These are phyloP conservation scores for Drosophila heteroneura DNA, from an alignment of 2,888 invertebrate species.

Conservation along the genomic window DNA sequence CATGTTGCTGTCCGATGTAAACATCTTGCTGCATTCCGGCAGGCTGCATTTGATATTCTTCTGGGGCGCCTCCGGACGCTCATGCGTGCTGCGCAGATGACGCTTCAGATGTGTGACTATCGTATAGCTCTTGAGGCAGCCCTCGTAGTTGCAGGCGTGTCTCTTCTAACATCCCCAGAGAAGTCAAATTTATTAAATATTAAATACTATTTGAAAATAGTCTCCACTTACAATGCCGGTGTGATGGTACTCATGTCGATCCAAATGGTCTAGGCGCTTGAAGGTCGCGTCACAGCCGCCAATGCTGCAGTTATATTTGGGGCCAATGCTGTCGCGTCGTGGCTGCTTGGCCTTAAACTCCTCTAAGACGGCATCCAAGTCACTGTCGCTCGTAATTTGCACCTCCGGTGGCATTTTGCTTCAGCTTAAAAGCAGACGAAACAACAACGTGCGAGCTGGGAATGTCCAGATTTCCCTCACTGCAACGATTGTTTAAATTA, in stretches of 20 bases:
- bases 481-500: not conserved
- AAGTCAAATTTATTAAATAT: not conserved
- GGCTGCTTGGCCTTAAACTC: slow-evolving; percentile 44
- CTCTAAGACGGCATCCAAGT: slow-evolving; percentile 76
- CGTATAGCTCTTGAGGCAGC: slow-evolving; percentile 88
- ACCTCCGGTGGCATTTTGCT: slow-evolving; percentile 69
- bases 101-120: slow-evolving; percentile 88
- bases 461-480: not conserved
- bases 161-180: slow-evolving; percentile 85
- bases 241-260: slow-evolving; percentile 87
- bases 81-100: slow-evolving; percentile 86
- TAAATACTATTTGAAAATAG: not conserved
- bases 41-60: slow-evolving; percentile 77
- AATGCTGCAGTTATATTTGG: slow-evolving; percentile 85
- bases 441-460: slow-evolving; percentile 23
- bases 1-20: slow-evolving; percentile 87
- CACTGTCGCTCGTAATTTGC: slow-evolving; percentile 81
- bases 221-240: slow-evolving; percentile 86
- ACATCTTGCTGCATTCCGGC: slow-evolving; percentile 86
- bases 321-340: slow-evolving; percentile 62
- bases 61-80: slow-evolving; percentile 62
- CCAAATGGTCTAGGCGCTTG: slow-evolving; percentile 86
- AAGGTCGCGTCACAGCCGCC: slow-evolving; percentile 86
- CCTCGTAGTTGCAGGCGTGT: slow-evolving; percentile 87
- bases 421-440: not conserved